phyloP scores from a whole-genome alignment of 2,888 invertebrate genomes.

The Cerastis rubricosa region DNA sequence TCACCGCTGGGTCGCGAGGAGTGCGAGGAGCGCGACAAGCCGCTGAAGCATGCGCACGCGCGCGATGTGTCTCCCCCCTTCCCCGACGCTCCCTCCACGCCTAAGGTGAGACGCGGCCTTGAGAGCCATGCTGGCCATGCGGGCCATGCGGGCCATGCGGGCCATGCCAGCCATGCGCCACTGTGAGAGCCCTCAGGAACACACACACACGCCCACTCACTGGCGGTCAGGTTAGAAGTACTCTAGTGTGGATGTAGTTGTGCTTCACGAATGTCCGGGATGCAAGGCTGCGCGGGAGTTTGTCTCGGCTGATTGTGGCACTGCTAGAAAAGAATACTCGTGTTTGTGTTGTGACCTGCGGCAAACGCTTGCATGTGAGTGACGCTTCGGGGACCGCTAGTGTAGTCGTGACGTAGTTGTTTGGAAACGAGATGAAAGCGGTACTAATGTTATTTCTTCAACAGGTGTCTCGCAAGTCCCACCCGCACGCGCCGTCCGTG shows the following conservation, averaged over 20 bases:
- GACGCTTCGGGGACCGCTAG: constrained; percentile 52
- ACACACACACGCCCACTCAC: constrained; percentile 10
- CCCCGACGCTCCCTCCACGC: constrained; percentile 92
- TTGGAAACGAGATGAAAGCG: not conserved
- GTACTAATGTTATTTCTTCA: not conserved
- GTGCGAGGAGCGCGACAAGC: constrained; percentile 70
- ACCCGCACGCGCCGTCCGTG: constrained; percentile 90
- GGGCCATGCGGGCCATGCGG: no score
- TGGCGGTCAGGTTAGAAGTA: constrained; percentile 51
- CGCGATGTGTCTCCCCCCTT: constrained; percentile 88
- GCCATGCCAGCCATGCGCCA: constrained; percentile 9
- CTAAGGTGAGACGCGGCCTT: constrained; percentile 87
- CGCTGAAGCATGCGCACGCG: constrained; percentile 87
- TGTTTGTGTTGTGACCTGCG: constrained; percentile 38
- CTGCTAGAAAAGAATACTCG: constrained; percentile 13
- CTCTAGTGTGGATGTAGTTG: constrained; percentile 43
- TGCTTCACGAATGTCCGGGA: constrained; percentile 29
- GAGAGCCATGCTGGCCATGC: constrained; percentile 11
- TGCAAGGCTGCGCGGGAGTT: constrained; percentile 25
- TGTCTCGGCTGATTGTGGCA: constrained; percentile 24
- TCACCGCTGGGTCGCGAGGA: constrained; percentile 60
- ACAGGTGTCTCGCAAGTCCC: constrained; percentile 91
- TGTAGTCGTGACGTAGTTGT: constrained; percentile 34
- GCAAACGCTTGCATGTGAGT: constrained; percentile 54
- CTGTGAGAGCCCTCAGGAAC: constrained; percentile 25